A percentile compares a stretch with the other conserved stretches of the same genome.
These are phyloP conservation scores for Thera obeliscata DNA, from an alignment of 2,888 invertebrate species.

Conservation along the genomic window DNA sequence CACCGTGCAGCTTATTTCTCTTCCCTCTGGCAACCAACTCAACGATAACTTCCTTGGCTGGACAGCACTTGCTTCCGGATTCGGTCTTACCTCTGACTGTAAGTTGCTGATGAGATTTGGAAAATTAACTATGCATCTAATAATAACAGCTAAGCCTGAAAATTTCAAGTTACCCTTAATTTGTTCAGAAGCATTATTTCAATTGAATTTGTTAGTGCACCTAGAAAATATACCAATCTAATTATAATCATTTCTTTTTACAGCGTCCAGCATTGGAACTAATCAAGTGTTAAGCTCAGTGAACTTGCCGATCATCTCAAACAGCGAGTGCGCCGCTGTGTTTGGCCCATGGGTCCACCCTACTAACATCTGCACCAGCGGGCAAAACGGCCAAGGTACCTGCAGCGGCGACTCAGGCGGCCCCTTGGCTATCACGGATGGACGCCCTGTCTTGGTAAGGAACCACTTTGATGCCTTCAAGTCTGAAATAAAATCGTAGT, in stretches of 20 bases:
- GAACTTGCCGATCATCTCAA: constrained; percentile 54
- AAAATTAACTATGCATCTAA: too few relatives aligned
- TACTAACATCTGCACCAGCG: constrained; percentile 62
- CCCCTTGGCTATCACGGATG: constrained; percentile 43
- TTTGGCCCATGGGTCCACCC: constrained; percentile 48
- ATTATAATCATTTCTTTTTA: background rate
- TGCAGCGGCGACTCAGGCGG: constrained; percentile 61
- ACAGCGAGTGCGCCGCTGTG: constrained; percentile 46
- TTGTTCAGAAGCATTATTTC: too few relatives aligned
- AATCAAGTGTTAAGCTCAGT: constrained; percentile 58
- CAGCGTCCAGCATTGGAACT: constrained; percentile 50
- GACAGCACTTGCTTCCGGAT: constrained; percentile 59
- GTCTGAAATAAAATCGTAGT: too few relatives aligned
- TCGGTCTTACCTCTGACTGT: constrained; percentile 58
- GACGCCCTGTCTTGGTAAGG: constrained; percentile 31
- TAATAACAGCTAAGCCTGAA: too few relatives aligned
- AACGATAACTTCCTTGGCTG: constrained; percentile 45
- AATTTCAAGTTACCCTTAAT: too few relatives aligned
- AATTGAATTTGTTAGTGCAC: too few relatives aligned
- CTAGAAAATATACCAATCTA: too few relatives aligned
- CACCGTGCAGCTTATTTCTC: constrained; percentile 54
- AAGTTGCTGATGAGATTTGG: constrained; percentile 26
- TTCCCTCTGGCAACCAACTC: constrained; percentile 51
- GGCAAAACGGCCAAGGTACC: constrained; percentile 53
- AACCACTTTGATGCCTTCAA: background rate